These are phyloP conservation scores for Tubulanus polymorphus DNA, from an alignment of 2,888 invertebrate genomes.

Conservation along the genomic window DNA sequence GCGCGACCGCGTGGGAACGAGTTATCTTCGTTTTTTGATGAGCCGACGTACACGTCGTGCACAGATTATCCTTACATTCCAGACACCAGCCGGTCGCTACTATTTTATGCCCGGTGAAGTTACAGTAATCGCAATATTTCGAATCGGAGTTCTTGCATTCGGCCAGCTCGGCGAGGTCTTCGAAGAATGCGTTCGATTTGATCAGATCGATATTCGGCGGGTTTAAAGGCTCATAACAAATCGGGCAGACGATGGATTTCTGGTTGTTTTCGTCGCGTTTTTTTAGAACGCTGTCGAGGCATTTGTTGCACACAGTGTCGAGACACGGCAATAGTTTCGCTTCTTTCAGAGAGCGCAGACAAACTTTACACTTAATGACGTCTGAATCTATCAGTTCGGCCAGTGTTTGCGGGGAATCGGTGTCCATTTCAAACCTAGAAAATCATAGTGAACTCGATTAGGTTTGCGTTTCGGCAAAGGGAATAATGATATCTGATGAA, in stretches of 20 bases:
- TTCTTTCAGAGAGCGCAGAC: conserved; percentile 23
- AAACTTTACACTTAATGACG: conserved; percentile 31
- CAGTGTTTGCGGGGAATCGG: conserved; percentile 25
- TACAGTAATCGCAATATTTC: conserved; percentile 36
- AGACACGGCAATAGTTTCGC: conserved; percentile 43
- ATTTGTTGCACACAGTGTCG: conserved; percentile 34
- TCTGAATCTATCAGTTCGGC: conserved; percentile 33
- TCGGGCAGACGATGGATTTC: conserved; percentile 15
- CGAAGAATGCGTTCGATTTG: conserved; percentile 26
- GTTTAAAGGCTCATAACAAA: conserved; percentile 10
- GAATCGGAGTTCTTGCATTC: conserved; percentile 26
- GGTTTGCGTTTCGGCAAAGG: too few species aligned
- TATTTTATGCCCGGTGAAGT: conserved; percentile 26
- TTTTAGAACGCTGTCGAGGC: conserved; percentile 20
- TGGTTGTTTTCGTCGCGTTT: not conserved
- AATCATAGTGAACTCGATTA: too few species aligned
- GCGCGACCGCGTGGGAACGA: conserved; percentile 34
- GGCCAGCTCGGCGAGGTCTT: conserved; percentile 29
- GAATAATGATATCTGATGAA: too few species aligned
- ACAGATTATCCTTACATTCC: conserved; percentile 43
- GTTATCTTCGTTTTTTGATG: conserved; percentile 43
- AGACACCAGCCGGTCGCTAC: conserved; percentile 33
- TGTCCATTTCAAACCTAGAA: too few species aligned
- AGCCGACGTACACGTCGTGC: conserved; percentile 33
- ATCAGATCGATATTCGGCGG: conserved; percentile 4